Evolutionary conservation across 2,888 invertebrate genomes (phyloP).

Genomic region (Diaphora mendica): DNA sequence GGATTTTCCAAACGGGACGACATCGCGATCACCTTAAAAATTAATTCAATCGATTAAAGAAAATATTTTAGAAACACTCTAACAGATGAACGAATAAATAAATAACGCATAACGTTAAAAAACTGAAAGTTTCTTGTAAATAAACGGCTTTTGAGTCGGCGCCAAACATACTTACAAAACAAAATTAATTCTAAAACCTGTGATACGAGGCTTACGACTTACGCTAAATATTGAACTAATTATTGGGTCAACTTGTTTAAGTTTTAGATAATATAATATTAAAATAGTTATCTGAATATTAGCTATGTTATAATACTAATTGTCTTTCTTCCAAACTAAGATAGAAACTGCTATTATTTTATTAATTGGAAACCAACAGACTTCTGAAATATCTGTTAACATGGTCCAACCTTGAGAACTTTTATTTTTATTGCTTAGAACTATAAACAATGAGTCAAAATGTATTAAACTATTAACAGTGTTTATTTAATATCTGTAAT

Average conservation of each 20-base stretch:
- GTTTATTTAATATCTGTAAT: slow-evolving; percentile 37
- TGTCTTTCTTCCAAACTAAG: not conserved
- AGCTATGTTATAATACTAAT: not conserved
- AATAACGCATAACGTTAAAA: not conserved
- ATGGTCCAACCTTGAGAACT: slow-evolving; percentile 10
- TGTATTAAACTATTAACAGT: slow-evolving; percentile 40
- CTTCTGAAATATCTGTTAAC: not conserved
- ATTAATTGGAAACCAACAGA: too few species aligned
- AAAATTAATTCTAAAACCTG: too few species aligned
- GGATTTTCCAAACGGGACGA: too few species aligned
- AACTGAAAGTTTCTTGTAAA: not conserved
- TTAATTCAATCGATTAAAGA: not conserved
- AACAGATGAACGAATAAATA: not conserved
- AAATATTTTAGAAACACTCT: not conserved
- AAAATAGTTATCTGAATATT: not conserved
- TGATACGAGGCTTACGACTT: too few species aligned
- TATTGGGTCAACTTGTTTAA: too few species aligned
- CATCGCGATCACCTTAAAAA: too few species aligned
- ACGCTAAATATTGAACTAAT: too few species aligned
- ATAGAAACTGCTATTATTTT: not conserved
- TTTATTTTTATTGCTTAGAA: slow-evolving; percentile 4
- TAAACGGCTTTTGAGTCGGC: not conserved
- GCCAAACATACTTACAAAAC: too few species aligned
- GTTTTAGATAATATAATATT: too few species aligned
- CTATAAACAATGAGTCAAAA: slow-evolving; percentile 29